Percentiles rank a stretch among this genome's conserved stretches.
Conservation (phyloP, 2,113 vertebrate species). For the Shinisaurus crocodilurus region DNA sequence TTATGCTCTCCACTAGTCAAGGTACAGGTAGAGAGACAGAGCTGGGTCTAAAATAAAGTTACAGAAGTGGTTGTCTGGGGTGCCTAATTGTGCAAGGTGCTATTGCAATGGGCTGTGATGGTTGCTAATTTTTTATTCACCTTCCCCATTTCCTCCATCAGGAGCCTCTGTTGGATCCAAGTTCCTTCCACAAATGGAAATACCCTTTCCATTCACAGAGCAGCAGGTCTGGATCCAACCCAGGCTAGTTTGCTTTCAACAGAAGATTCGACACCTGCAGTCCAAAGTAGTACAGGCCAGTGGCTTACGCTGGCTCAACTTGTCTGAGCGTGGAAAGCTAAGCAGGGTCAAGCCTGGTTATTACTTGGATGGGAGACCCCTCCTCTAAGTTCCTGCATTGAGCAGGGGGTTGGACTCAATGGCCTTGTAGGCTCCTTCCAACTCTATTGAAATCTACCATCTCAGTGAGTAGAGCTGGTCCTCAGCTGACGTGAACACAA, state of each 20-base stretch:
- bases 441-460: too few species aligned
- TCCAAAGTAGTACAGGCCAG: background rate
- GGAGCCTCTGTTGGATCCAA: background rate
- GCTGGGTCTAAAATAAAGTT: background rate
- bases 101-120: background rate
- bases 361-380: too few species aligned
- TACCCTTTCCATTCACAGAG: background rate
- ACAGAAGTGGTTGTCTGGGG: background rate
- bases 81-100: background rate
- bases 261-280: background rate
- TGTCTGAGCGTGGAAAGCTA: too few species aligned
- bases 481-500: constrained; percentile 1
- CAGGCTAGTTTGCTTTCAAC: background rate
- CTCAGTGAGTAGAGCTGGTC: background rate
- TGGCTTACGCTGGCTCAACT: too few species aligned
- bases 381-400: too few species aligned
- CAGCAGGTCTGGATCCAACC: background rate
- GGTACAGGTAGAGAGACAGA: background rate
- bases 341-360: too few species aligned
- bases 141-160: too few species aligned
- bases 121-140: background rate
- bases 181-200: background rate
- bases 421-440: too few species aligned
- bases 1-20: background rate
- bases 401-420: too few species aligned